phyloP scores from a whole-genome alignment of 1,140 invertebrate genomes.

The Trichonephila clavipes region DNA sequence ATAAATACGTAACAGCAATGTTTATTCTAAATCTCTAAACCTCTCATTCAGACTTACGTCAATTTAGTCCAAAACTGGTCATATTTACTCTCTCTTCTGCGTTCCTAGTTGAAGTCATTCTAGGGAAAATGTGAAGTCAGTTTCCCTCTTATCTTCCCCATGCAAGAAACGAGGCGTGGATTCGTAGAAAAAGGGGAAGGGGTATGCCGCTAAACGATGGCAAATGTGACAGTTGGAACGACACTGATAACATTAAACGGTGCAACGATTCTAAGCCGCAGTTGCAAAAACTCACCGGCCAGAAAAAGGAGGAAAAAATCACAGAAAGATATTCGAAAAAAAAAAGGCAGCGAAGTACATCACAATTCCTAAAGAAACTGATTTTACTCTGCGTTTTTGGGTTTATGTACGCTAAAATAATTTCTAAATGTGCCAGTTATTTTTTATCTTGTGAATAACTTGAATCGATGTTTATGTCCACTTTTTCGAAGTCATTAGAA shows the following conservation, averaged over 20 bases:
- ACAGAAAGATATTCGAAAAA: background rate
- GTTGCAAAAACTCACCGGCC: background rate
- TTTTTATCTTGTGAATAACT: background rate
- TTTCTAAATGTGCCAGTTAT: background rate
- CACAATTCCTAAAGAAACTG: background rate
- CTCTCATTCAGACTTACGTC: background rate
- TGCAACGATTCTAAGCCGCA: background rate
- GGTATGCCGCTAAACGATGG: background rate
- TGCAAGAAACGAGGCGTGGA: constrained; percentile 9
- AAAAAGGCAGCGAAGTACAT: background rate
- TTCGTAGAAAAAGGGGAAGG: background rate
- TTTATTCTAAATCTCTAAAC: background rate
- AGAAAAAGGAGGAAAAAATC: constrained; percentile 5
- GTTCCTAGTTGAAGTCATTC: constrained; percentile 9
- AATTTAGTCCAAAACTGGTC: background rate
- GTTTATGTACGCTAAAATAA: background rate
- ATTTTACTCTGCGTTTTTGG: background rate
- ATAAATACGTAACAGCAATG: too few species aligned
- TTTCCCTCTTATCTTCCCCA: background rate
- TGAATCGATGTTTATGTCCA: too few species aligned
- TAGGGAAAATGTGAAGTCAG: background rate
- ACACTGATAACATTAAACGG: constrained; percentile 19
- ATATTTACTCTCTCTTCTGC: background rate
- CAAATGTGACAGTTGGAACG: constrained; percentile 41
- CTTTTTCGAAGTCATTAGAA: too few species aligned